Conservation (phyloP, 2,888 invertebrate species). For the Acrobasis consociella region DNA sequence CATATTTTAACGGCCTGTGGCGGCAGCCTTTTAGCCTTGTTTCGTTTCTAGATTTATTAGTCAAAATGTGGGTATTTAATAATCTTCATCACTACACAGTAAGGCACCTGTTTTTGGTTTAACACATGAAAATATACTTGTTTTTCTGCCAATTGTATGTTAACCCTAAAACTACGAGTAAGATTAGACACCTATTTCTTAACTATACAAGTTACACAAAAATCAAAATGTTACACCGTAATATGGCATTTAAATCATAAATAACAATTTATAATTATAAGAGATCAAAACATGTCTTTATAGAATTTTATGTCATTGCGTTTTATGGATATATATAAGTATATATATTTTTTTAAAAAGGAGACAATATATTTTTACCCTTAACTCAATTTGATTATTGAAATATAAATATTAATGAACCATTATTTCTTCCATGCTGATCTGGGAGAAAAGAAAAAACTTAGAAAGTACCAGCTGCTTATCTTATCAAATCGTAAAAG, state of each 20-base stretch:
- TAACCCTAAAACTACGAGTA: slow-evolving; percentile 20
- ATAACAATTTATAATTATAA: slow-evolving; percentile 72
- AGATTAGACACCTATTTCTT: slow-evolving; percentile 2
- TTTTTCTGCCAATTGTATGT: slow-evolving; percentile 27
- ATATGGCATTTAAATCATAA: slow-evolving; percentile 80
- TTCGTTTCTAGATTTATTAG: slow-evolving; percentile 22
- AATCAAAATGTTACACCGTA: slow-evolving; percentile 72
- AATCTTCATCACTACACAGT: slow-evolving; percentile 42
- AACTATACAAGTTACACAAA: slow-evolving; percentile 29
- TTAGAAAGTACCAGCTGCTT: too few relatives aligned
- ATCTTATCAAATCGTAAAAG: too few relatives aligned
- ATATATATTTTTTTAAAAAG: too few relatives aligned
- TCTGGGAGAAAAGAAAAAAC: too few relatives aligned
- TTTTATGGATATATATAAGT: too few relatives aligned
- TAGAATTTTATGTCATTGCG: slow-evolving; percentile 5
- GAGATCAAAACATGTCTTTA: slow-evolving; percentile 66
- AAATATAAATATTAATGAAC: too few relatives aligned
- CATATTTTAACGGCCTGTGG: too few relatives aligned
- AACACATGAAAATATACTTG: slow-evolving; percentile 33
- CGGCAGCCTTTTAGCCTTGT: too few relatives aligned
- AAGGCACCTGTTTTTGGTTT: slow-evolving; percentile 76
- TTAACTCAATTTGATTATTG: too few relatives aligned
- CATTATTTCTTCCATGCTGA: too few relatives aligned
- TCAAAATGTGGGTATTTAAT: slow-evolving; percentile 40
- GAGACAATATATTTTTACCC: too few relatives aligned